Conservation (phyloP, 2,797 vertebrate species). For the Pterois miles region DNA sequence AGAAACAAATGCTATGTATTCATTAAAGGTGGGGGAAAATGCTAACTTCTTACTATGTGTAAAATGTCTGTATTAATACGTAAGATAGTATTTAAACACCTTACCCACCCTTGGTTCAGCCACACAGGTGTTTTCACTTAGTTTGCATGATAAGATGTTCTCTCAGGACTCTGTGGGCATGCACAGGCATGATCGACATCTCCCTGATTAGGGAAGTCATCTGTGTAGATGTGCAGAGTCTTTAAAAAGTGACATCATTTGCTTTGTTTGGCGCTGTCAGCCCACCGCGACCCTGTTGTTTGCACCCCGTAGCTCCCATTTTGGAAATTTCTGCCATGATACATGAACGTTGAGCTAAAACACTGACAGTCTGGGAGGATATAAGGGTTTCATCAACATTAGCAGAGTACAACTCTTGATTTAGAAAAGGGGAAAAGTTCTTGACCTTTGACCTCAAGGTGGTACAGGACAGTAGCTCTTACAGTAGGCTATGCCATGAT, state of each 20-base stretch:
- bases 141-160: background rate
- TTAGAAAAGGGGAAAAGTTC: background rate
- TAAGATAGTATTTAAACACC: background rate
- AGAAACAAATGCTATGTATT: background rate
- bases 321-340: background rate
- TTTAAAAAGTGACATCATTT: background rate
- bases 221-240: background rate
- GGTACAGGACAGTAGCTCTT: constrained; percentile 12
- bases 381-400: background rate
- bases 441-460: constrained; percentile 29
- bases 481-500: constrained; percentile 2
- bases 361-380: background rate
- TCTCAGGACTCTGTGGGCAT: background rate
- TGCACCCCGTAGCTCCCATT: no score
- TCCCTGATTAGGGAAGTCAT: background rate
- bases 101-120: background rate
- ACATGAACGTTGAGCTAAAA: background rate
- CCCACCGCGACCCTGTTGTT: background rate
- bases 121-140: constrained; percentile 9
- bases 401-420: background rate
- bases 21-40: background rate
- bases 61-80: background rate
- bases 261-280: background rate
- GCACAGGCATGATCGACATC: background rate
- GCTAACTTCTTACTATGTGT: background rate